These are phyloP conservation scores for Agrypnia vestita DNA, from an alignment of 1,140 invertebrate genomes.

Conservation along the genomic window DNA sequence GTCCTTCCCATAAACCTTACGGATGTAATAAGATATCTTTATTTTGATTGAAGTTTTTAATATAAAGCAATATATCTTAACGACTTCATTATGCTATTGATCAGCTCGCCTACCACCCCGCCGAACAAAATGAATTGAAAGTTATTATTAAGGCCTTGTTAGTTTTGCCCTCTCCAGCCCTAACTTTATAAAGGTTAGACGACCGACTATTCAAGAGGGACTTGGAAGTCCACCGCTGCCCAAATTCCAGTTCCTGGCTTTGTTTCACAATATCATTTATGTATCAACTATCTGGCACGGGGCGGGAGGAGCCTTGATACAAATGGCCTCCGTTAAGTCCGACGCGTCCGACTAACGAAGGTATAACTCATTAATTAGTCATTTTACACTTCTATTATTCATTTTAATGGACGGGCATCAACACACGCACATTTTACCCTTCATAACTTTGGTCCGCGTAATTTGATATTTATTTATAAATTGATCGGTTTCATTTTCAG, in stretches of 20 bases:
- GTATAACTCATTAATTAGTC: constrained; percentile 46
- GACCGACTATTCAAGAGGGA: constrained; percentile 5
- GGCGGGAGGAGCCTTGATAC: constrained; percentile 13
- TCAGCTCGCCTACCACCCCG: neutral
- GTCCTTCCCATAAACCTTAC: too few relatives aligned
- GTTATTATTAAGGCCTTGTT: too few relatives aligned
- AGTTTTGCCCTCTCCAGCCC: neutral
- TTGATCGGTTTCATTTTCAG: too few relatives aligned
- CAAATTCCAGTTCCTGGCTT: constrained; percentile 7
- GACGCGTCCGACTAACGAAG: constrained; percentile 36
- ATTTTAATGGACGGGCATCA: constrained; percentile 15
- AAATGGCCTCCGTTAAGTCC: constrained; percentile 34
- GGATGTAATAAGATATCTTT: too few relatives aligned
- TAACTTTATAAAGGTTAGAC: neutral
- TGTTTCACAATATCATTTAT: constrained; percentile 34
- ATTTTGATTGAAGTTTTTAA: too few relatives aligned
- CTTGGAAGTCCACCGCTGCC: neutral
- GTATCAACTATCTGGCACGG: constrained; percentile 10
- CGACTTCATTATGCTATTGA: neutral
- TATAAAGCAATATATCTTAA: too few relatives aligned
- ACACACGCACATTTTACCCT: constrained; percentile 8
- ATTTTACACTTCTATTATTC: constrained; percentile 36
- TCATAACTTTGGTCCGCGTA: neutral
- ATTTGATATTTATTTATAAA: too few relatives aligned
- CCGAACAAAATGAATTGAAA: neutral